Conservation (phyloP, 2,113 vertebrate species). For the Naja naja region DNA sequence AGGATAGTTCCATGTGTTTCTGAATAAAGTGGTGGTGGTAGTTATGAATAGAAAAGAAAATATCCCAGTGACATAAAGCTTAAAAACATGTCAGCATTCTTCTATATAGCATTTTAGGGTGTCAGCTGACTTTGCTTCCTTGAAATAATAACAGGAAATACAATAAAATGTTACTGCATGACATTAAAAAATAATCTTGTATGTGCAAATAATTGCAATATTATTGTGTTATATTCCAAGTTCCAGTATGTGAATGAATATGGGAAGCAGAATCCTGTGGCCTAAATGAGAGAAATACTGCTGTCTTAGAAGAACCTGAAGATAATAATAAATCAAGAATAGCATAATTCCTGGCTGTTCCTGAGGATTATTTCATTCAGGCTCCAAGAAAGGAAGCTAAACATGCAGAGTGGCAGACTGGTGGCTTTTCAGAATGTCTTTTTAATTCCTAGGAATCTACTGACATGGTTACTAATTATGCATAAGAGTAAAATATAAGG, state of each 20-base stretch:
- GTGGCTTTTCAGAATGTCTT: constrained; percentile 6
- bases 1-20: not conserved
- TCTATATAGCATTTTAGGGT: not conserved
- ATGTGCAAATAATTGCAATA: not conserved
- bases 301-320: constrained; percentile 32
- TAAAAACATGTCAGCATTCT: not conserved
- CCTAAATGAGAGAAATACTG: constrained; percentile 33
- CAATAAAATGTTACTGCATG: not conserved
- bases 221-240: constrained; percentile 17
- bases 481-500: not conserved
- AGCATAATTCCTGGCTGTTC: constrained; percentile 28
- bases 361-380: constrained; percentile 33
- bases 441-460: constrained; percentile 12
- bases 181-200: not conserved
- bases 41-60: not conserved
- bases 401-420: constrained; percentile 9
- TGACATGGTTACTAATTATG: constrained; percentile 16
- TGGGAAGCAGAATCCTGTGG: constrained; percentile 51
- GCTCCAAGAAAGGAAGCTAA: constrained; percentile 8
- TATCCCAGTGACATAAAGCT: not conserved
- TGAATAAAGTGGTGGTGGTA: not conserved
- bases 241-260: not conserved
- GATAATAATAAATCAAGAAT: constrained; percentile 37
- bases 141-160: not conserved
- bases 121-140: not conserved